Evolutionary conservation across 2,113 vertebrate species (phyloP), one percentile per base, ranked within the genome.

Genomic region (Zosterops pallidus): DNA sequence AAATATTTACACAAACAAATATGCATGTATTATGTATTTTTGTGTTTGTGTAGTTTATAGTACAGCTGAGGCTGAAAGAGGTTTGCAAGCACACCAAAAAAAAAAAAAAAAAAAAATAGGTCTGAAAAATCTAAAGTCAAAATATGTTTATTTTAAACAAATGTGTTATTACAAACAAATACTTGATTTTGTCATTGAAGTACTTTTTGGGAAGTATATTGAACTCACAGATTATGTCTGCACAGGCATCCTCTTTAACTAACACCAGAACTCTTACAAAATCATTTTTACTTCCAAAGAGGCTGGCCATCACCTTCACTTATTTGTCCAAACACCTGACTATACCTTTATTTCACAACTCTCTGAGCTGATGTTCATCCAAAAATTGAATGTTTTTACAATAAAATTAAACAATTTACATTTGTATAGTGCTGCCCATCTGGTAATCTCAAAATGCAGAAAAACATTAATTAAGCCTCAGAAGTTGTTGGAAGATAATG

Each of bases 381-480:
- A 11, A n/a, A 96, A 83, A 65, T 57, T 74, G 21, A 93, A 94
- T 37, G 41, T 46, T 62, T 94, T 83, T 68, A 62, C 79, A 85
- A 77, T 11, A 89, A 60, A 92, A 86, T 47, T n/a, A 78, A 75
- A 6, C 1, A n/a, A 33, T 83, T 95, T 63, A 22, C 17, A 85
- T 89, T 96, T 93, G 69, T 85, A 64, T 62, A 89, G 16, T 69
- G 33, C 41, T 75, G 35, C 56, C 80, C 70, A 83, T 94, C 84
- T 93, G 67, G 52, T 87, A 77, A 93, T 95, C 46, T 92, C 67
- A 95, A 94, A 89, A 92, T 59, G 59, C 31, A 84, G 35, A n/a
- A 92, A 91, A 92, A 83, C 20, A 39, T 71, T 93, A 92, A 94
- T 92, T 75, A 89, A 82, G 20, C 24, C 35, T 87, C 29, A 75